These are phyloP conservation scores for Cheilosia vernalis DNA, from an alignment of 2,888 invertebrate genomes.

Conservation along the genomic window DNA sequence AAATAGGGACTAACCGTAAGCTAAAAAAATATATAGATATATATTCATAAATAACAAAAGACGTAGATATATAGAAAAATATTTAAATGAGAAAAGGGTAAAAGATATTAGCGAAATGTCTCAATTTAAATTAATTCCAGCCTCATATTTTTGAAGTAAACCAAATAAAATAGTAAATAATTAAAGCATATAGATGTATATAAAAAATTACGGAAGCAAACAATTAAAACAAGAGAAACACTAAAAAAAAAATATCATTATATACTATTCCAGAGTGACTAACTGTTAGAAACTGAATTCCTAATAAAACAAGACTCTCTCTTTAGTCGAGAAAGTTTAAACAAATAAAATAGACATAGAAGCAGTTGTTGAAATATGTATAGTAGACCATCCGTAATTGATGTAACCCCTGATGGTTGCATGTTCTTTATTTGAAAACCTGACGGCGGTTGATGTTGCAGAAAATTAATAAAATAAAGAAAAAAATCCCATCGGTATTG, in stretches of 20 bases:
- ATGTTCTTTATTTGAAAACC: not conserved
- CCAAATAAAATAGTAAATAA: not conserved
- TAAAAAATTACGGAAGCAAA: not conserved
- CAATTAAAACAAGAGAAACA: constrained; percentile 4
- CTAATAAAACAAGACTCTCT: constrained; percentile 9
- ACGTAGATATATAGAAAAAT: not conserved
- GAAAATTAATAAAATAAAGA: not conserved
- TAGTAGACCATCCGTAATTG: not conserved
- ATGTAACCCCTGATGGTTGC: not conserved
- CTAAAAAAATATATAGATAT: not conserved
- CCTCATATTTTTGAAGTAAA: constrained; percentile 2
- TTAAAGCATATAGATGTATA: not conserved
- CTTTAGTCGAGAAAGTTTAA: not conserved
- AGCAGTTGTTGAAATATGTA: not conserved
- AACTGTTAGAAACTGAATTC: constrained; percentile 31
- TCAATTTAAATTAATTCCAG: constrained; percentile 13
- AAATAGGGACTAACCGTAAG: not conserved
- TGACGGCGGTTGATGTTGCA: not conserved
- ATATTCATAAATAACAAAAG: not conserved
- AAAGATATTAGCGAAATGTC: not conserved
- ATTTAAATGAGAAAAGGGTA: constrained; percentile 4
- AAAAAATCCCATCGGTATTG: not conserved
- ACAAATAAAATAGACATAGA: not conserved
- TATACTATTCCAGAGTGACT: constrained; percentile 15
- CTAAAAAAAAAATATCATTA: not conserved